Percentiles rank a stretch among this genome's conserved stretches.
Evolutionary conservation across 2,113 vertebrate genomes (phyloP).

Genomic region (Zeus faber): DNA sequence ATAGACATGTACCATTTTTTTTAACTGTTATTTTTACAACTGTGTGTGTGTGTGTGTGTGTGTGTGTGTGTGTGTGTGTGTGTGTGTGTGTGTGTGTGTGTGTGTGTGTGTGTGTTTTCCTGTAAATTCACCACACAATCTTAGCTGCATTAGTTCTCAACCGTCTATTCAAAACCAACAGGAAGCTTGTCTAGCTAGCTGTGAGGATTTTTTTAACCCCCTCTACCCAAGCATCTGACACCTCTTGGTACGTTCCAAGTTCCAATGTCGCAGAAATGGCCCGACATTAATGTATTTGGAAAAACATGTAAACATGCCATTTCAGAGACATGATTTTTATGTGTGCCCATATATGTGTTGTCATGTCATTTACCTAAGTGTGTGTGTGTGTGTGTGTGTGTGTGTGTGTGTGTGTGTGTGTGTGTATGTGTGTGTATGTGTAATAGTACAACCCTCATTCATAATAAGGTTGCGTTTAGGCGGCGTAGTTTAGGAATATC

Average conservation of each 20-base stretch:
- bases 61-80: neutral
- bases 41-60: neutral
- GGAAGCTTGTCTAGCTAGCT: too few relatives aligned
- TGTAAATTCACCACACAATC: neutral
- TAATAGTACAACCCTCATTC: neutral
- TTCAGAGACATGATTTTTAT: neutral
- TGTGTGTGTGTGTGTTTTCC: neutral
- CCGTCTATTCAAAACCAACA: too few relatives aligned
- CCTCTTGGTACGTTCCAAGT: too few relatives aligned
- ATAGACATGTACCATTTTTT: constrained; percentile 10
- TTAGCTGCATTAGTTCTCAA: neutral
- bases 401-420: neutral
- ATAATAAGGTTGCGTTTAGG: neutral
- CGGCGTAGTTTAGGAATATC: too few relatives aligned
- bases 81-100: constrained; percentile 1
- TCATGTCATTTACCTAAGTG: neutral
- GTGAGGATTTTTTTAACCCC: neutral
- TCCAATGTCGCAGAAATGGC: neutral
- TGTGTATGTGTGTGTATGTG: constrained; percentile 3
- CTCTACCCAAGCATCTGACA: too few relatives aligned
- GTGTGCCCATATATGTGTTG: neutral
- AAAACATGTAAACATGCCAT: neutral
- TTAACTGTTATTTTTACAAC: too few relatives aligned
- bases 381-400: neutral
- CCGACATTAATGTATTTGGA: neutral